phyloP scores from a whole-genome alignment of 1,140 invertebrate species.

The Drosophila neocordata region DNA sequence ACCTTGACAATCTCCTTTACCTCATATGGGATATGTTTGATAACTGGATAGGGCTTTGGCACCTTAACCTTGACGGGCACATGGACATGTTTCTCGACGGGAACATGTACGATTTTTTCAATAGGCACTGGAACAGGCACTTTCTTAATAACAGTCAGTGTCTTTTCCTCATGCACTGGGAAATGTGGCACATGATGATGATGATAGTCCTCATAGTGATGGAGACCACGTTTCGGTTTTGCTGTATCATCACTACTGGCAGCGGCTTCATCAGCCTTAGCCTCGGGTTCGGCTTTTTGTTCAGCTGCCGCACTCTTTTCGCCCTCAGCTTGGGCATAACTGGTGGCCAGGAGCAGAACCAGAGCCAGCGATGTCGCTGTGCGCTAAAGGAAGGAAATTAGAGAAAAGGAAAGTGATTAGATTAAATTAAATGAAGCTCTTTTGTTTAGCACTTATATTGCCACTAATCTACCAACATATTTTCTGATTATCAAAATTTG shows the following conservation, averaged over 20 bases:
- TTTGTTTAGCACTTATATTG: too few relatives aligned
- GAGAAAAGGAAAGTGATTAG: not conserved
- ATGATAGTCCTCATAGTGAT: conserved; percentile 83
- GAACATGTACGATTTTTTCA: conserved; percentile 84
- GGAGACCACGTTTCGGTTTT: conserved; percentile 87
- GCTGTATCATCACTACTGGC: conserved; percentile 84
- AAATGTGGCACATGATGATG: conserved; percentile 76
- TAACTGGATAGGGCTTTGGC: conserved; percentile 85
- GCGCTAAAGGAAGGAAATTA: conserved; percentile 66
- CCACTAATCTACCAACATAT: too few relatives aligned
- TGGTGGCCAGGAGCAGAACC: conserved; percentile 82
- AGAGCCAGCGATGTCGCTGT: conserved; percentile 84
- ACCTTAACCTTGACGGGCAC: conserved; percentile 85
- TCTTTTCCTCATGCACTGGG: conserved; percentile 85
- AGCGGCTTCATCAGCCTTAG: conserved; percentile 82
- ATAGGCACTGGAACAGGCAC: conserved; percentile 86
- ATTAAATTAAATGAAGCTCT: not conserved
- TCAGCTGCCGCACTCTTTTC: conserved; percentile 83
- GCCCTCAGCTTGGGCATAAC: conserved; percentile 75
- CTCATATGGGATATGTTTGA: conserved; percentile 86
- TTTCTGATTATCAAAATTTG: too few relatives aligned
- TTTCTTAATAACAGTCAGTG: conserved; percentile 90
- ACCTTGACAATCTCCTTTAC: conserved; percentile 87
- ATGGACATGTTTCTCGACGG: conserved; percentile 85
- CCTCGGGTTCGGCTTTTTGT: conserved; percentile 81